Conservation (phyloP, 2,113 vertebrate species). For the Poeciliopsis retropinna region DNA sequence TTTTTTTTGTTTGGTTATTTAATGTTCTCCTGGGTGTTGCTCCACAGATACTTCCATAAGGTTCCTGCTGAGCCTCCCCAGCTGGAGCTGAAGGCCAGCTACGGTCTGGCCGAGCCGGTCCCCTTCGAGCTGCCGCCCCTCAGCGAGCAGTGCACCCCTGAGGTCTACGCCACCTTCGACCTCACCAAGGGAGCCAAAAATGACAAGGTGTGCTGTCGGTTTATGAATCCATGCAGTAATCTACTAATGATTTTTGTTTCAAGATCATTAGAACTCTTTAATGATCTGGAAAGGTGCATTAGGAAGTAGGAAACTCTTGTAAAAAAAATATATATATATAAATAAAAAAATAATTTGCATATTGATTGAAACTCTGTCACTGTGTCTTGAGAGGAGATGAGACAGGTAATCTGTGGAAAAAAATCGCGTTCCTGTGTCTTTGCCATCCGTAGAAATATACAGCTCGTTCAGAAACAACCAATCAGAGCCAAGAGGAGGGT, state of each 20-base stretch:
- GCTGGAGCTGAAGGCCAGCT: constrained; percentile 95
- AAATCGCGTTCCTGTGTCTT: no score
- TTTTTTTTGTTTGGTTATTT: background rate
- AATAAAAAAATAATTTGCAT: no score
- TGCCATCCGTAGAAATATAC: no score
- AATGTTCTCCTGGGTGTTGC: background rate
- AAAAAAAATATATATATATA: no score
- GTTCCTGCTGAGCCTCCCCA: constrained; percentile 90
- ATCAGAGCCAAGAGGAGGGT: no score
- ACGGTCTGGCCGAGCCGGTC: constrained; percentile 92
- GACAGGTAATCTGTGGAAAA: no score
- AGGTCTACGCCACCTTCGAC: constrained; percentile 91
- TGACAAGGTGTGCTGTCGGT: constrained; percentile 81
- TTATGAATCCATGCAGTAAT: background rate
- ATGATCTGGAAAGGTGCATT: background rate
- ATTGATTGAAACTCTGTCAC: no score
- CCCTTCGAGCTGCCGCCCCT: constrained; percentile 88
- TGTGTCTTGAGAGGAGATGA: no score
- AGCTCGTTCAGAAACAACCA: no score
- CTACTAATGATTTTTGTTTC: background rate
- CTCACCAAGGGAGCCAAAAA: constrained; percentile 94
- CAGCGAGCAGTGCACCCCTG: constrained; percentile 86
- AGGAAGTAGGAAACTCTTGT: no score
- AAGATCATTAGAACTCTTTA: background rate
- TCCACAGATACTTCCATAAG: constrained; percentile 95